Percentiles rank a stretch among this genome's conserved stretches.
Evolutionary conservation across 2,797 vertebrate species (phyloP).

Genomic region (Silurus aristotelis): DNA sequence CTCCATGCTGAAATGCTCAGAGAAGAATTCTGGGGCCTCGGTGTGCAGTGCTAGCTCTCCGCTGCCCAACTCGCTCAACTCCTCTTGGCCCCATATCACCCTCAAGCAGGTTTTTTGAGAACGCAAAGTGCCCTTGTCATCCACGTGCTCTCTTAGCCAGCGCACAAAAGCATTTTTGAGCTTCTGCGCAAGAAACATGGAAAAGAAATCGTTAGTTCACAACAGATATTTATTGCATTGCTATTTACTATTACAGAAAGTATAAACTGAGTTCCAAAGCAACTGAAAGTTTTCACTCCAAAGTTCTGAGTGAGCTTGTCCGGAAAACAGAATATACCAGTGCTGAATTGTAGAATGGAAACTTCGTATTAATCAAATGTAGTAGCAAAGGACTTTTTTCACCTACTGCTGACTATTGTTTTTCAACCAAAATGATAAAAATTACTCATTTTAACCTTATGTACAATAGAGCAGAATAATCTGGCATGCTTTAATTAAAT

Average conservation of each 20-base stretch:
- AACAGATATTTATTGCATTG: not conserved
- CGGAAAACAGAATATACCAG: too few relatives aligned
- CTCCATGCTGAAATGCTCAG: conserved; percentile 78
- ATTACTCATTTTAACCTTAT: not conserved
- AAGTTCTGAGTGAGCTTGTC: not conserved
- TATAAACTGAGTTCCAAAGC: not conserved
- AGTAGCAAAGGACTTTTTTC: not conserved
- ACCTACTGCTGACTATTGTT: not conserved
- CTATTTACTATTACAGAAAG: not conserved
- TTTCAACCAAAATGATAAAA: not conserved
- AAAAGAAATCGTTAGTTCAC: not conserved
- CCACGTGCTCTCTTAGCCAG: conserved; percentile 72
- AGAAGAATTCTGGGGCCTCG: conserved; percentile 61
- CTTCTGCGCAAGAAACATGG: conserved; percentile 56
- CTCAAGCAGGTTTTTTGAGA: conserved; percentile 71
- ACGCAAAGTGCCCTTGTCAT: conserved; percentile 64
- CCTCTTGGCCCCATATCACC: conserved; percentile 63
- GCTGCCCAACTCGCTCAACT: conserved; percentile 56
- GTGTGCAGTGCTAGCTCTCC: conserved; percentile 77
- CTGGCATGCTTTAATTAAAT: conserved; percentile 32
- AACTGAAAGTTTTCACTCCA: not conserved
- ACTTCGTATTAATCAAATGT: not conserved
- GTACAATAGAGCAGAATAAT: not conserved
- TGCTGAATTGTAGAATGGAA: not conserved
- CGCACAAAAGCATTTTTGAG: conserved; percentile 67